These are phyloP conservation scores for Zaprionus lachaisei DNA, from an alignment of 1,140 invertebrate species.

Conservation along the genomic window DNA sequence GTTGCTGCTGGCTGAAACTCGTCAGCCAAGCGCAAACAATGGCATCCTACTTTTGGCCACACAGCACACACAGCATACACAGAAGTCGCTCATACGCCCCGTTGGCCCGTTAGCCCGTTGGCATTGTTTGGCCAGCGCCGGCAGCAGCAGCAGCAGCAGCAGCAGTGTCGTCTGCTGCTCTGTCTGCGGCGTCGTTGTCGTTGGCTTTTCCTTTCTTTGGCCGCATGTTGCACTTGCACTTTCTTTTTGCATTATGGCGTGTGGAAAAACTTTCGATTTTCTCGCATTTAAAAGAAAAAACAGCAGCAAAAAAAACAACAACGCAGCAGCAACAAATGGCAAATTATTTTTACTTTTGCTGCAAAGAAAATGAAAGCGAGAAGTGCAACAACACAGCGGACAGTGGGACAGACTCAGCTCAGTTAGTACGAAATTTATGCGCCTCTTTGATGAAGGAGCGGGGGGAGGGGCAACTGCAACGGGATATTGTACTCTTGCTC, in stretches of 20 bases:
- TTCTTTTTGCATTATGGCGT: conserved; percentile 84
- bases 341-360: conserved; percentile 66
- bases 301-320: conserved; percentile 22
- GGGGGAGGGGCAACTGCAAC: background rate
- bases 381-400: conserved; percentile 64
- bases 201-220: conserved; percentile 56
- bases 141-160: background rate
- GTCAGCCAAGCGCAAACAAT: conserved; percentile 67
- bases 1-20: conserved; percentile 41
- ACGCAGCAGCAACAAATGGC: conserved; percentile 34
- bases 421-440: conserved; percentile 3
- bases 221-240: conserved; percentile 83
- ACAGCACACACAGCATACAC: conserved; percentile 19
- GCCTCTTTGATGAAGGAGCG: background rate
- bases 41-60: conserved; percentile 81
- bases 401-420: background rate
- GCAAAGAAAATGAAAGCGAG: conserved; percentile 81
- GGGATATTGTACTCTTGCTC: background rate
- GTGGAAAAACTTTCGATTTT: conserved; percentile 85
- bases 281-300: conserved; percentile 61
- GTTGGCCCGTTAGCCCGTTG: conserved; percentile 75
- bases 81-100: conserved; percentile 77
- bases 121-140: conserved; percentile 57
- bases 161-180: background rate
- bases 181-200: conserved; percentile 13